These are phyloP conservation scores for Centropyge bicolor DNA, from an alignment of 2,797 vertebrate genomes.

Conservation along the genomic window DNA sequence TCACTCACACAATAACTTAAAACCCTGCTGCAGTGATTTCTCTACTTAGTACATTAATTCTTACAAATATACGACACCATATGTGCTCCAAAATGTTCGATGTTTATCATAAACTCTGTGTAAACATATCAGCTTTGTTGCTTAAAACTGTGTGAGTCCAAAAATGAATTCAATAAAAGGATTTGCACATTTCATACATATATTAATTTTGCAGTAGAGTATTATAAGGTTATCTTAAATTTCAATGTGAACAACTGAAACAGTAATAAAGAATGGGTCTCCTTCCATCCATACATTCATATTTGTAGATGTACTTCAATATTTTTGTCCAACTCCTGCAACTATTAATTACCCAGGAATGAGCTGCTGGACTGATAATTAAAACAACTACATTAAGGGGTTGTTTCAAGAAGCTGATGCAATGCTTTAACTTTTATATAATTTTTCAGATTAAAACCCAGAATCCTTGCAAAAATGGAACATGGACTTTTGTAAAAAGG, in stretches of 20 bases:
- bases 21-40: background rate
- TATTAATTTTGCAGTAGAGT: background rate
- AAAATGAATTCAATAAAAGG: background rate
- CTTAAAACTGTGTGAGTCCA: background rate
- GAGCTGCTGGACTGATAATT: background rate
- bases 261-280: background rate
- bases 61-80: slow-evolving; percentile 2
- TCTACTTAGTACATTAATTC: background rate
- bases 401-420: background rate
- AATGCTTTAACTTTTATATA: no score
- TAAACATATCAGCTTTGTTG: background rate
- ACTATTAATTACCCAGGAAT: background rate
- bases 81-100: background rate
- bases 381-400: background rate
- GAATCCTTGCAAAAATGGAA: background rate
- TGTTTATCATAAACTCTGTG: background rate
- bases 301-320: background rate
- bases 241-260: background rate
- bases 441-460: background rate
- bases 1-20: background rate
- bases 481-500: background rate
- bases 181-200: background rate
- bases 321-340: background rate
- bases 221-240: background rate
- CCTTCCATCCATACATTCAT: background rate